phyloP scores from a whole-genome alignment of 2,888 invertebrate species.

The Pecten maximus region DNA sequence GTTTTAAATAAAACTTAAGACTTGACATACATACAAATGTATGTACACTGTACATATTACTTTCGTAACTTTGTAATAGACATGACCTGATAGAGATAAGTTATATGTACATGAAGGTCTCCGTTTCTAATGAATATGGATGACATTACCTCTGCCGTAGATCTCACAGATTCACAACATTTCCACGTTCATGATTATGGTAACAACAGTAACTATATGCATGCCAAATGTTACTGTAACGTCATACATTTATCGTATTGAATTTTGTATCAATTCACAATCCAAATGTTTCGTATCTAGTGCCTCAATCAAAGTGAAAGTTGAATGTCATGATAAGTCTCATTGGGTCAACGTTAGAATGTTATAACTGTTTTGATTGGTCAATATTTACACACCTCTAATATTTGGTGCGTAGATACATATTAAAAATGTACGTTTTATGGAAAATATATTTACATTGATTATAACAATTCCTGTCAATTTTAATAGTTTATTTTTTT shows the following conservation, averaged over 20 bases:
- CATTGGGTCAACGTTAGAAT: not conserved
- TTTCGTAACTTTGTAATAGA: too few relatives aligned
- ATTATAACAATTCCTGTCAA: not conserved
- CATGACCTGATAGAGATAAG: too few relatives aligned
- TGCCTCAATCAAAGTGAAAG: conserved; percentile 30
- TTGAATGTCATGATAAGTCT: not conserved
- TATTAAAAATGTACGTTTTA: not conserved
- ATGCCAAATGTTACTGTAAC: not conserved
- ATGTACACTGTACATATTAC: too few relatives aligned
- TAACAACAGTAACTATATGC: not conserved
- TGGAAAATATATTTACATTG: not conserved
- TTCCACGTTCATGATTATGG: not conserved
- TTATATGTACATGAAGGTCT: too few relatives aligned
- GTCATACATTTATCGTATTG: not conserved
- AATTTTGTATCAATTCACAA: not conserved
- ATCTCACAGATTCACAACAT: not conserved
- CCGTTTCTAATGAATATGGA: too few relatives aligned
- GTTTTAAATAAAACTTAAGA: too few relatives aligned
- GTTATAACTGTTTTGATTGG: conserved; percentile 41
- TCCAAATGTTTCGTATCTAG: not conserved
- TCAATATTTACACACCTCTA: conserved; percentile 39
- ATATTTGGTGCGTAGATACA: conserved; percentile 15
- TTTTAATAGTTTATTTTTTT: not conserved
- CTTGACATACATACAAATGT: too few relatives aligned
- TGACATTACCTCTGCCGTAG: not conserved